phyloP scores from a whole-genome alignment of 2,113 vertebrate species.

The Crypturellus undulatus region DNA sequence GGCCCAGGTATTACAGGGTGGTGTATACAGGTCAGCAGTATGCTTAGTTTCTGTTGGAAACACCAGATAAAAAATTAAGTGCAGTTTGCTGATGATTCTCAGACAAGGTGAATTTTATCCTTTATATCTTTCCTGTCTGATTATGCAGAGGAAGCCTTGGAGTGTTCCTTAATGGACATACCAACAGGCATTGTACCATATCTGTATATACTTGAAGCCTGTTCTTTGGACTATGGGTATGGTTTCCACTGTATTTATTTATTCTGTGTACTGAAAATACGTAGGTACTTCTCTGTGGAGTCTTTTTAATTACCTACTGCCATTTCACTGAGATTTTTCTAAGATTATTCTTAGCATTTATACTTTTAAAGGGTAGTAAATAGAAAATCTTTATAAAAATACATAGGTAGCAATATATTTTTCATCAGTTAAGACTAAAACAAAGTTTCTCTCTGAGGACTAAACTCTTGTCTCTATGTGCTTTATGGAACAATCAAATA shows the following conservation, averaged over 20 bases:
- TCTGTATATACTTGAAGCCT: neutral
- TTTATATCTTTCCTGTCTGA: neutral
- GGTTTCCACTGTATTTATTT: neutral
- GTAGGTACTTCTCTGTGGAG: accelerated
- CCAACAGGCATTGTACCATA: neutral
- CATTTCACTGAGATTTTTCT: neutral
- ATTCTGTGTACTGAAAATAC: neutral
- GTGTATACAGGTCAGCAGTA: accelerated
- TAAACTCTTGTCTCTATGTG: neutral
- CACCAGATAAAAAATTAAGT: neutral
- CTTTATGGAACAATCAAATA: neutral
- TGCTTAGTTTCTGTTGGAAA: neutral
- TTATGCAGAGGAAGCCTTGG: too few relatives aligned
- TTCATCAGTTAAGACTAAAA: neutral
- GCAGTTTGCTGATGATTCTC: neutral
- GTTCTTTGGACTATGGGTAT: neutral
- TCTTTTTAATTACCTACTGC: neutral
- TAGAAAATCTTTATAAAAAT: neutral
- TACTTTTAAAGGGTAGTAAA: neutral
- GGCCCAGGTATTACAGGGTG: neutral
- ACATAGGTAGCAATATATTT: accelerated
- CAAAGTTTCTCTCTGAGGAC: neutral
- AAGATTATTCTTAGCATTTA: neutral
- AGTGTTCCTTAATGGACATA: accelerated
- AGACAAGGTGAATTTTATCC: accelerated